Evolutionary conservation across 2,113 vertebrate genomes (phyloP), one percentile per base, ranked within the genome.

Genomic region (Leucopsar rothschildi): DNA sequence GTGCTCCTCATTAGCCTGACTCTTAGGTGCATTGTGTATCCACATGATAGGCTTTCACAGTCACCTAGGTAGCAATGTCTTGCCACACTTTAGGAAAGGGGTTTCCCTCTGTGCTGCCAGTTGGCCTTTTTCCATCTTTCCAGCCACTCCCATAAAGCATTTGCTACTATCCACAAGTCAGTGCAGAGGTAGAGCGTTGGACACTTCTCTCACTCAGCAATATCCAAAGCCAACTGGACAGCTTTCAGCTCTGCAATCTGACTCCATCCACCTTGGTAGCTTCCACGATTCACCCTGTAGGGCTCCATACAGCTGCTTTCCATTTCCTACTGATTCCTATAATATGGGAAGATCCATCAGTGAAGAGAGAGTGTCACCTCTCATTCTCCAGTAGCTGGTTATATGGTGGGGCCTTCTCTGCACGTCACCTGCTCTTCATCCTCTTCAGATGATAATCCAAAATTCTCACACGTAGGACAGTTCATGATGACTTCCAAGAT

Each of bases 261-360:
- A 69, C 18, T 39, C 13, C 13, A 50, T 50, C 25, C 25, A 69
- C 39, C 22, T 47, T 2, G 3, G 50, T 33, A 55, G 69, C 37
- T 55, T 72, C 69, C 0, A 2, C 3, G 3, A 44, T 52, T 40
- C 49, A 53, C 68, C 1, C 2, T 3, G 3, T 70, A 70, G 68
- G 35, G 68, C 49, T 40, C 35, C 35, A 40, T 53, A 53, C 15
- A 71, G 49, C 28, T 40, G 68, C 49, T 53, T 71, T 31, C 37
- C 49, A 71, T 71, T 71, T 71, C 49, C 68, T 53, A 71, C 35
- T 70, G 35, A 35, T 53, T 35, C 68, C 35, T 53, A 71, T 40
- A 28, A 40, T 53, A 53, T 17, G 11, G 68, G 28, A 71, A 40
- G 35, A 71, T 53, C 68, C 15, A 40, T 71, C 68, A 70, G 35